Conservation (phyloP, 2,797 vertebrate genomes). For the Artibeus lituratus region DNA sequence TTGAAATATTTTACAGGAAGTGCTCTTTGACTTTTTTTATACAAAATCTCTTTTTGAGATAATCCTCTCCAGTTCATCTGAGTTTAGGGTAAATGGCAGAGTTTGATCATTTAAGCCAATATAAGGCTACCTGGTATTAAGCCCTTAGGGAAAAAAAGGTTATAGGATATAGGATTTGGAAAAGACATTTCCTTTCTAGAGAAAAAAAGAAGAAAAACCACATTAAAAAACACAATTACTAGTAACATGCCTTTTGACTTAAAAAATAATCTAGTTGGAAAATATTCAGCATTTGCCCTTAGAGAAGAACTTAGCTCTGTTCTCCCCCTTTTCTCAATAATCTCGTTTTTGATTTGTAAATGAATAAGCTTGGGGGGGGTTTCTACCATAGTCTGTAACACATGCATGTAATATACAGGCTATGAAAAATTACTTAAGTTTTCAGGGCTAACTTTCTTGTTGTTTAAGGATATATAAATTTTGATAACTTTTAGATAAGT, state of each 20-base stretch:
- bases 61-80: neutral
- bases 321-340: neutral
- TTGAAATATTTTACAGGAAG: conserved; percentile 13
- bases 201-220: neutral
- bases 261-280: neutral
- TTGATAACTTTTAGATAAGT: neutral
- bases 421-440: conserved; percentile 12
- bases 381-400: neutral
- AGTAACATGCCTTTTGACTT: neutral
- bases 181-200: conserved; percentile 3
- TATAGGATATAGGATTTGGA: neutral
- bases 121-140: neutral
- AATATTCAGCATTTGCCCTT: conserved; percentile 25
- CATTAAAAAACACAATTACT: neutral
- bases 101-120: neutral
- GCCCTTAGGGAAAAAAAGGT: neutral
- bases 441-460: neutral
- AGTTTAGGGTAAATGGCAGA: neutral
- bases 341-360: neutral
- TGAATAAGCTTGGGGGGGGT: neutral
- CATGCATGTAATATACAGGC: neutral
- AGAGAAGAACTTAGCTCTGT: neutral
- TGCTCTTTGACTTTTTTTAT: conserved; percentile 10
- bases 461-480: conserved; percentile 3
- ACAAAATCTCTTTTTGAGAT: neutral